phyloP scores from a whole-genome alignment of 2,888 invertebrate genomes.

The Smittia sp. region DNA sequence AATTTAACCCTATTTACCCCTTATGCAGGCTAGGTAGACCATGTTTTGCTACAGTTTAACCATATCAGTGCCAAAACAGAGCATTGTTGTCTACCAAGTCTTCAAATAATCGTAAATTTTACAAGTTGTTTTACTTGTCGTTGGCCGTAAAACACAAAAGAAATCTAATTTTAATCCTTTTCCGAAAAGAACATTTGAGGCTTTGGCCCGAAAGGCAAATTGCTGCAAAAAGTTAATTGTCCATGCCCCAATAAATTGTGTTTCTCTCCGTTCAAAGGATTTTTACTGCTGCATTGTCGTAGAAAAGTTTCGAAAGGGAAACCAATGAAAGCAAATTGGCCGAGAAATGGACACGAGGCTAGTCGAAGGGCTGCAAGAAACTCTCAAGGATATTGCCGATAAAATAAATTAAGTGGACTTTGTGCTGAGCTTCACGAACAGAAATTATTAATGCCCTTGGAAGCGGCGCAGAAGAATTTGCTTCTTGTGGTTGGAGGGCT shows the following conservation, averaged over 20 bases:
- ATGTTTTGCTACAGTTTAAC: constrained; percentile 32
- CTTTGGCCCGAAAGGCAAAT: constrained; percentile 20
- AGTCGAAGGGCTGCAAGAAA: not conserved
- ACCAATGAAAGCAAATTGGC: constrained; percentile 33
- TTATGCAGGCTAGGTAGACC: not conserved
- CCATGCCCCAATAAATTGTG: constrained; percentile 38
- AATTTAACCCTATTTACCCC: constrained; percentile 33
- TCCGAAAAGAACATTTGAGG: constrained; percentile 23
- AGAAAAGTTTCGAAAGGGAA: not conserved
- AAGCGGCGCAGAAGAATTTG: no score
- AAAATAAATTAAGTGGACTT: constrained; percentile 31
- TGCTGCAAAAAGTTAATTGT: constrained; percentile 39
- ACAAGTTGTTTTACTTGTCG: constrained; percentile 38
- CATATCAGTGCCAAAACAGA: constrained; percentile 24
- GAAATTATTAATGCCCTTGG: no score
- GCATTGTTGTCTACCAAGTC: constrained; percentile 12
- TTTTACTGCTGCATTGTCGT: constrained; percentile 28
- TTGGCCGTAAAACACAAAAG: constrained; percentile 38
- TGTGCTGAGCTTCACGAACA: not conserved
- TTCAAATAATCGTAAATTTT: constrained; percentile 41
- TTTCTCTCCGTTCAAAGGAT: constrained; percentile 11
- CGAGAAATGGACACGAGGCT: constrained; percentile 6
- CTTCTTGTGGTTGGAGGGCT: no score
- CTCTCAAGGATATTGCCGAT: constrained; percentile 35
- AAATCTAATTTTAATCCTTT: constrained; percentile 41